Conservation (phyloP, 2,113 vertebrate species). For the Ornithorhynchus anatinus region DNA sequence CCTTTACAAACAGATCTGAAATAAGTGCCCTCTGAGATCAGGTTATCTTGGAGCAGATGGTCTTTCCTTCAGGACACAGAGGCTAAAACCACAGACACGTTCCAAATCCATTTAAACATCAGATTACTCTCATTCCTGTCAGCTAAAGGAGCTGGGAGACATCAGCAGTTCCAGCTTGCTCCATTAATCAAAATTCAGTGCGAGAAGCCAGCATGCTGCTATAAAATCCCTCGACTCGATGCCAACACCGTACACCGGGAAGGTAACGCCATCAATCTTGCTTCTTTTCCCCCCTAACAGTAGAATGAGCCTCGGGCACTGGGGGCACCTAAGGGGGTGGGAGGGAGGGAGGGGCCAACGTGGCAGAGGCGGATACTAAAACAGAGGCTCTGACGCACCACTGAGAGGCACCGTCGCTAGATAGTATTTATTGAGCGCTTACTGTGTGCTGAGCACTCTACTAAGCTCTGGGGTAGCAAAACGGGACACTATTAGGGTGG, state of each 20-base stretch:
- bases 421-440: too few species aligned
- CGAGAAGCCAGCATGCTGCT: conserved; percentile 45
- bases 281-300: conserved; percentile 24
- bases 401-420: too few species aligned
- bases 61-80: conserved; percentile 53
- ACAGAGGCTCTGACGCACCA: too few species aligned
- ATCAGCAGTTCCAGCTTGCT: conserved; percentile 37
- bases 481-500: too few species aligned
- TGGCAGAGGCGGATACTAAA: not conserved
- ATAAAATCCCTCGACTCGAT: conserved; percentile 24
- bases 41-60: conserved; percentile 49
- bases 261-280: conserved; percentile 21
- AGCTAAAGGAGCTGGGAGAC: conserved; percentile 48
- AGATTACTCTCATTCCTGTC: conserved; percentile 49
- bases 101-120: conserved; percentile 51
- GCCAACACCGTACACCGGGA: conserved; percentile 20
- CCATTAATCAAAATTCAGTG: conserved; percentile 64
- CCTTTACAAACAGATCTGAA: conserved; percentile 6
- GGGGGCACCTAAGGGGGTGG: not conserved
- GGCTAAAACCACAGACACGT: conserved; percentile 42
- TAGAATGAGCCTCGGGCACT: not conserved
- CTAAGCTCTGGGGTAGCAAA: too few species aligned
- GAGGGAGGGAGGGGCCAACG: too few species aligned
- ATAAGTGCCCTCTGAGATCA: not conserved
- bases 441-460: too few species aligned